Percentiles rank a stretch among this genome's conserved stretches.
Evolutionary conservation across 2,113 vertebrate species (phyloP).

Genomic region (Delphinapterus leucas): DNA sequence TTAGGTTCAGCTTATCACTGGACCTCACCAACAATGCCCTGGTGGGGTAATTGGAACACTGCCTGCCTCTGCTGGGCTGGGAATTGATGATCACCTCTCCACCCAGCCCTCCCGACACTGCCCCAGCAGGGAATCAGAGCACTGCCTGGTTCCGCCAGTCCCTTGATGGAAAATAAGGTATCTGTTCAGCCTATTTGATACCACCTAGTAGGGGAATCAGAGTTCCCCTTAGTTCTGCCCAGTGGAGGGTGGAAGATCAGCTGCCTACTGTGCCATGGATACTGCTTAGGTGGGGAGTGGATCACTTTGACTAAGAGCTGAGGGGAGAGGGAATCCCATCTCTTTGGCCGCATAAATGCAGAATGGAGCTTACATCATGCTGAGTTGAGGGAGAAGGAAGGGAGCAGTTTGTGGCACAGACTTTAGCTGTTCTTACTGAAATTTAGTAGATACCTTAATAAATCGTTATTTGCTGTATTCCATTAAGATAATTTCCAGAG

Average conservation of each 20-base stretch:
- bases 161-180: neutral
- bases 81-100: neutral
- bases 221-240: neutral
- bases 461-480: constrained; percentile 1
- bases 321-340: neutral
- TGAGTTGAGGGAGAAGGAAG: neutral
- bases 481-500: constrained; percentile 13
- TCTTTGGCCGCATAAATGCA: neutral
- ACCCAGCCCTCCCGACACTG: neutral
- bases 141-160: neutral
- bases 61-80: neutral
- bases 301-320: neutral
- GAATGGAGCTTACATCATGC: neutral
- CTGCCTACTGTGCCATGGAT: neutral
- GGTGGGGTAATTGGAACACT: neutral
- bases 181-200: neutral
- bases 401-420: neutral
- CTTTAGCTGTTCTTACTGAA: neutral
- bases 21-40: neutral
- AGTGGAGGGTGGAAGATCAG: neutral
- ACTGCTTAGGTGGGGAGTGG: neutral
- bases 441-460: constrained; percentile 12
- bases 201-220: neutral
- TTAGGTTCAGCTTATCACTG: neutral
- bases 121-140: neutral